Base-by-base conservation (phyloP, 2,797 vertebrate species). In the Melanotaenia nigrans region DNA sequence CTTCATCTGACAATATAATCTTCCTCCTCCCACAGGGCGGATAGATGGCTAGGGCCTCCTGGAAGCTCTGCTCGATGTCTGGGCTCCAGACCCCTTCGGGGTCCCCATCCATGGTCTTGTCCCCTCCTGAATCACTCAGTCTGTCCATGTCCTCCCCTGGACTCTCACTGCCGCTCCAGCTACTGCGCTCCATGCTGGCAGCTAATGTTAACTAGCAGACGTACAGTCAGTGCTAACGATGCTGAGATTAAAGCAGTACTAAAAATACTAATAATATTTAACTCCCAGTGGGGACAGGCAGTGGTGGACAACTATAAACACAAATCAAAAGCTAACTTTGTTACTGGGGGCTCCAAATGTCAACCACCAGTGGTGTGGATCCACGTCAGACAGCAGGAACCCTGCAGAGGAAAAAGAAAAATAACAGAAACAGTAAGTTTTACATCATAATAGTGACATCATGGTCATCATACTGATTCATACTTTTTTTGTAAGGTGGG, bases 101-200 rank as follows among this genome's bases (percentile, higher is more conserved):
- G 13, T 99, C 98, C 9, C 96, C 96, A 83, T 99, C 97, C 92
- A 98, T 96, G 79, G 96, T 96, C 92, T 99, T 99, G 90, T 99
- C 97, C 59, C 95, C 98, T 62, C 95, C 96, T 24, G 96, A 97
- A 91, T 99, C 97, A 36, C 96, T 98, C 94, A 98, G 95, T 87
- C 96, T 95, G 88, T 99, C 98, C 77, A 97, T 95, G 85, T 99
- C 97, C 85, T 99, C 97, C 85, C 96, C 96, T 84, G 96, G 95
- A 85, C 97, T 98, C 92, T 99, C 98, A 5, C 98, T 99, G 94
- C 98, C 97, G 85, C 98, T 99, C 98, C 98, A 99, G 95, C 96
- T 99, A 91, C 96, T 96, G 89, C 95, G 95, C 87, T 99, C 98
- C 96, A 99, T 99, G 85, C 87, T 93, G 94, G 89, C 91, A 85